Conservation (phyloP, 1,140 invertebrate species). For the Calephelis nemesis region DNA sequence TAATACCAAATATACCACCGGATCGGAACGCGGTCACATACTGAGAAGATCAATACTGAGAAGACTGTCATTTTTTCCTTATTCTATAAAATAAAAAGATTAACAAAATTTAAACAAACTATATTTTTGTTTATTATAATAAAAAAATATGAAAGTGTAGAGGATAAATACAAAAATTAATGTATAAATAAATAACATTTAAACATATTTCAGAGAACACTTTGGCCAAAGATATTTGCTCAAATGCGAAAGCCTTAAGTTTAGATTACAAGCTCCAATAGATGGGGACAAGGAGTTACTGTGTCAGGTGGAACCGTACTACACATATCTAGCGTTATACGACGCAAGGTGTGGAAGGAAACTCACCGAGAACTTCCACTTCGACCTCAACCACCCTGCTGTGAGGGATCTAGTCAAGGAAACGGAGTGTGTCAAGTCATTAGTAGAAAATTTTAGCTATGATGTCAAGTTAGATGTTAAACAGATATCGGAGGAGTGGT, state of each 20-base stretch:
- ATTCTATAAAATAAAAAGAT: no score
- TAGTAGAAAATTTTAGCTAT: slow-evolving; percentile 73
- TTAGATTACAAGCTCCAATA: slow-evolving; percentile 89
- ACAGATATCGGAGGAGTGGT: slow-evolving; percentile 74
- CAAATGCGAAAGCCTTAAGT: slow-evolving; percentile 89
- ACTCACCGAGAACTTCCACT: slow-evolving; percentile 95
- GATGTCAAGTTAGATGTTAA: slow-evolving; percentile 76
- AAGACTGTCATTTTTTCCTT: no score
- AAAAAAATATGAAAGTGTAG: no score
- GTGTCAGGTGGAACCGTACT: slow-evolving; percentile 95
- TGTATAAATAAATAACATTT: no score
- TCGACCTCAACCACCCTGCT: slow-evolving; percentile 89
- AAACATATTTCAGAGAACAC: slow-evolving; percentile 84
- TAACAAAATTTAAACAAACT: no score
- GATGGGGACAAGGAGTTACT: slow-evolving; percentile 87
- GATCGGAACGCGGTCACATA: no score
- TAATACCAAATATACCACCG: no score
- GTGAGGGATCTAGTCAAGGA: slow-evolving; percentile 77
- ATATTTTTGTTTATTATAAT: no score
- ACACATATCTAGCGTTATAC: slow-evolving; percentile 91
- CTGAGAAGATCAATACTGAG: no score
- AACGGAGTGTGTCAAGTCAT: slow-evolving; percentile 63
- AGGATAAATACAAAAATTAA: no score
- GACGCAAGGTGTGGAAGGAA: slow-evolving; percentile 92
- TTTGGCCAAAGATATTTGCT: slow-evolving; percentile 92